Evolutionary conservation across 2,888 invertebrate species (phyloP), one percentile per base, ranked within the genome.

Genomic region (Plagiodera versicolora): DNA sequence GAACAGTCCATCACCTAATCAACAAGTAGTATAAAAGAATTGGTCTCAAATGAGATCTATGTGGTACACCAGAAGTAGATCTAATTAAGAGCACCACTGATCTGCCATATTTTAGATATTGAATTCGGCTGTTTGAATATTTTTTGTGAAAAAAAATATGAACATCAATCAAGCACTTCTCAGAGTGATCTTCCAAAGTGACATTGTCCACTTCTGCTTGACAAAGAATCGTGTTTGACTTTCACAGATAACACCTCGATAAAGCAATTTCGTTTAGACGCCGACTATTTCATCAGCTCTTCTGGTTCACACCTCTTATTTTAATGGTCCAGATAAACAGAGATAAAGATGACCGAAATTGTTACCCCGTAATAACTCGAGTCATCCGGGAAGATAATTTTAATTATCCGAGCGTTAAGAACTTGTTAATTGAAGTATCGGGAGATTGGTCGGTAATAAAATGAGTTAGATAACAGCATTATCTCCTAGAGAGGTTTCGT

Each of bases 231-330:
- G 5, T 28, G 28, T 28, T 28, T n/a, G n/a, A 28, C 4, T 32
- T 11, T 32, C 32, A 11, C 5, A 32, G 32, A 32, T 24, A 24
- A 24, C 3, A 3, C 24, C 24, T 24, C 6, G 32, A 32, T 32
- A 32, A 32, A 32, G 32, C 32, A 32, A 32, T 32, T 32, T 32
- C 11, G 32, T 32, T 6, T 32, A 2, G 9, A 32, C 11, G 32
- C 11, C 10, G 32, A 8, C 24, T 24, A 61, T 69, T 70, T 67
- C 64, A 60, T 63, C 67, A 69, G 69, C 39, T 44, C 39, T 16
- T 66, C 63, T 66, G 64, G 63, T 69, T 72, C 69, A 70, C 70
- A 72, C 70, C 70, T 70, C 66, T 63, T 64, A 62, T 65, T 39
- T 68, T 68, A 61, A 63, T 65, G 68, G 61, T 61, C 47, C 52